Evolutionary conservation across 2,797 vertebrate species (phyloP).

Genomic region (Orestias chungarensis): DNA sequence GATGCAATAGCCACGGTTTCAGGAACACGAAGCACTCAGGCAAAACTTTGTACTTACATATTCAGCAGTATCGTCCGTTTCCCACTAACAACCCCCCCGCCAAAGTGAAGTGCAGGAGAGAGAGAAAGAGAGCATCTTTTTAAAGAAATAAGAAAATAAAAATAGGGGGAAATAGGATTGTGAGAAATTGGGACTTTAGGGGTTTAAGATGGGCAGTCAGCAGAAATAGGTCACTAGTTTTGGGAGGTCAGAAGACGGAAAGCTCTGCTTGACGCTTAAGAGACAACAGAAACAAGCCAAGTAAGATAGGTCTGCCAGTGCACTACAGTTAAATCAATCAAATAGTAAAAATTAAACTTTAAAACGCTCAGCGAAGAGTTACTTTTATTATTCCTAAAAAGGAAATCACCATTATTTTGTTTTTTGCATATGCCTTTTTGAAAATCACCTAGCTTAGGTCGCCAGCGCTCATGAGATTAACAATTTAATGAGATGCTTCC

Average conservation of each 20-base stretch:
- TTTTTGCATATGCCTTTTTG: background rate
- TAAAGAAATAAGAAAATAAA: slow-evolving; percentile 66
- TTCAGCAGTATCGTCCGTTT: slow-evolving; percentile 97
- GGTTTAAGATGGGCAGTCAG: slow-evolving; percentile 46
- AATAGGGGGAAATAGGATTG: slow-evolving; percentile 70
- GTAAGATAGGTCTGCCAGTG: slow-evolving; percentile 16
- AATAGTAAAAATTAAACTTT: slow-evolving; percentile 5
- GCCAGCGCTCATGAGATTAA: slow-evolving; percentile 6
- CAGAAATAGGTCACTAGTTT: slow-evolving; percentile 64
- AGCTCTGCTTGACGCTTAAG: slow-evolving; percentile 45
- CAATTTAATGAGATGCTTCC: slow-evolving; percentile 15
- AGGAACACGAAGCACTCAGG: slow-evolving; percentile 70
- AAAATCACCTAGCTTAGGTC: slow-evolving; percentile 14
- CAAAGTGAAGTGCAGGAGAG: slow-evolving; percentile 76
- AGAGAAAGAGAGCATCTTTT: slow-evolving; percentile 56
- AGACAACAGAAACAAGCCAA: slow-evolving; percentile 24
- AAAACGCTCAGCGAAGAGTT: background rate
- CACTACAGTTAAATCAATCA: slow-evolving; percentile 5
- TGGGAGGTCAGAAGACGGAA: slow-evolving; percentile 54
- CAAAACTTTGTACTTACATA: slow-evolving; percentile 89
- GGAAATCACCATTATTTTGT: background rate
- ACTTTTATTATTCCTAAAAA: background rate
- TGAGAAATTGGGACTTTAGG: slow-evolving; percentile 65
- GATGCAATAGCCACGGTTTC: slow-evolving; percentile 78
- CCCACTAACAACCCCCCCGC: slow-evolving; percentile 88